Percentiles rank a stretch among this genome's conserved stretches.
Conservation (phyloP, 1,140 invertebrate species). For the Bilobella aurantiaca region DNA sequence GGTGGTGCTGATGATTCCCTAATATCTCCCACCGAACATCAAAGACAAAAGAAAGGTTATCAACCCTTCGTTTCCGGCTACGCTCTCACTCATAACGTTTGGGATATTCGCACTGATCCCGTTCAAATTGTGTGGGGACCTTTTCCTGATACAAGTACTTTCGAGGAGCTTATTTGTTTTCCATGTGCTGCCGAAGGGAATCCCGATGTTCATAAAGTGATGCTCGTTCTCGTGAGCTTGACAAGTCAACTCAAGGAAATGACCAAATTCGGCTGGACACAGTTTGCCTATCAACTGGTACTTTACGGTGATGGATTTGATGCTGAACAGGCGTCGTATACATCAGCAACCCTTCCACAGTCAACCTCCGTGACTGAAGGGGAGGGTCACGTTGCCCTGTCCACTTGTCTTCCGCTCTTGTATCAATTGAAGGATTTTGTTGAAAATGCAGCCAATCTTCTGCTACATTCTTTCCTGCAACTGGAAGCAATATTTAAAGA, state of each 20-base stretch:
- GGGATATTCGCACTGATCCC: slow-evolving; percentile 16
- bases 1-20: not conserved
- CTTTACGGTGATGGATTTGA: slow-evolving; percentile 31
- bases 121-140: slow-evolving; percentile 22
- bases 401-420: slow-evolving; percentile 24
- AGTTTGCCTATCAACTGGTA: slow-evolving; percentile 19
- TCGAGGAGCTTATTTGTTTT: slow-evolving; percentile 26
- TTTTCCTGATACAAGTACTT: slow-evolving; percentile 11
- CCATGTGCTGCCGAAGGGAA: slow-evolving; percentile 9
- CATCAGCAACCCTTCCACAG: not conserved
- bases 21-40: not conserved
- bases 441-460: not conserved
- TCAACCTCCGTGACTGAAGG: slow-evolving; percentile 23
- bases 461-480: slow-evolving; percentile 21
- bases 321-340: not conserved
- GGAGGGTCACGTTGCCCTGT: slow-evolving; percentile 27
- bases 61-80: slow-evolving; percentile 15
- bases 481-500: slow-evolving; percentile 30
- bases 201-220: slow-evolving; percentile 31
- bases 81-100: slow-evolving; percentile 21
- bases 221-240: slow-evolving; percentile 26
- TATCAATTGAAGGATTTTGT: slow-evolving; percentile 21
- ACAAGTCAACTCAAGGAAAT: slow-evolving; percentile 24
- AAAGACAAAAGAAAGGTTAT: not conserved
- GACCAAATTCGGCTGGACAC: slow-evolving; percentile 6